Conservation (phyloP, 2,888 invertebrate genomes). For the Erebia ligea region DNA sequence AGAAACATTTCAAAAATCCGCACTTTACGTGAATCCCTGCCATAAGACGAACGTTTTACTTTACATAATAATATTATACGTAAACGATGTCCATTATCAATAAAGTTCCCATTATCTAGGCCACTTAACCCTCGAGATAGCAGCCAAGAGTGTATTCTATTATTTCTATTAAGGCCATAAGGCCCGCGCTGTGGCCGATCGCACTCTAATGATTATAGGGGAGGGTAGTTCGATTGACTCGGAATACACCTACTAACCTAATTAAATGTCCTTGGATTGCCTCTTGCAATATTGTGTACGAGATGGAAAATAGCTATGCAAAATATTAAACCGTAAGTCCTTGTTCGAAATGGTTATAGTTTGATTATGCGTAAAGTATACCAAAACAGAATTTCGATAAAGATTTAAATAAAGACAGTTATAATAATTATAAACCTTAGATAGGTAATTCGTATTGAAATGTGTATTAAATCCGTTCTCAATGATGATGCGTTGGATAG, state of each 20-base stretch:
- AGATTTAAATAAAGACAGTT: too few relatives aligned
- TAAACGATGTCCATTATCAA: constrained; percentile 5
- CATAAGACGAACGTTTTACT: too few relatives aligned
- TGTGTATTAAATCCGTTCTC: too few relatives aligned
- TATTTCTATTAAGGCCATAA: constrained; percentile 11
- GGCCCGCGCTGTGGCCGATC: constrained; percentile 2
- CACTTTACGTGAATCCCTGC: too few relatives aligned
- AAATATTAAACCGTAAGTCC: background rate
- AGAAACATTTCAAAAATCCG: too few relatives aligned
- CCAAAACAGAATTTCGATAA: too few relatives aligned
- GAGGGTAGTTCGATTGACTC: constrained; percentile 17
- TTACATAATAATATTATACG: background rate
- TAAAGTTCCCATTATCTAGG: constrained; percentile 4
- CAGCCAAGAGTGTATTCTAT: constrained; percentile 18
- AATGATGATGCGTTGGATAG: too few relatives aligned
- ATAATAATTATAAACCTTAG: too few relatives aligned
- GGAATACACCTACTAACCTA: constrained; percentile 12
- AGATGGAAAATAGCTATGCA: background rate
- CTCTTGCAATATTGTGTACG: background rate
- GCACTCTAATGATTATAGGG: constrained; percentile 17
- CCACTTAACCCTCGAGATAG: constrained; percentile 5
- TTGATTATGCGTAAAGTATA: background rate
- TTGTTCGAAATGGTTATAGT: background rate
- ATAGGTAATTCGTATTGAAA: too few relatives aligned
- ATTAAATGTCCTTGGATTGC: constrained; percentile 5